These are phyloP conservation scores for Erythrocercus mccallii DNA, from an alignment of 2,113 vertebrate genomes.

Conservation along the genomic window DNA sequence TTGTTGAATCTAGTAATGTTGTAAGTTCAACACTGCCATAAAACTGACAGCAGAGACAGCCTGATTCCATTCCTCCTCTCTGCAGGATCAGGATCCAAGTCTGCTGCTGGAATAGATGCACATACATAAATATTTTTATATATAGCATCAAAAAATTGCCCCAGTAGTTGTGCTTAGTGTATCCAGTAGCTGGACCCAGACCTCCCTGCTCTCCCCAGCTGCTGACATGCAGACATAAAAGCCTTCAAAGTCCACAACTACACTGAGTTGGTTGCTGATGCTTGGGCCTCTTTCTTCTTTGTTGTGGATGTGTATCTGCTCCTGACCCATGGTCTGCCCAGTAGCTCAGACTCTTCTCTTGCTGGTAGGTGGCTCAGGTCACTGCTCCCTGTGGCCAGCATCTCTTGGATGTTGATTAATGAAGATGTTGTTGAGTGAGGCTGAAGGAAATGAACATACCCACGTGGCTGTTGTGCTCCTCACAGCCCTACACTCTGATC, in stretches of 20 bases:
- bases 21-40: background rate
- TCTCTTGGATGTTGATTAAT: background rate
- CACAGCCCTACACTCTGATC: background rate
- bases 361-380: background rate
- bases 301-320: accelerated
- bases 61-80: background rate
- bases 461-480: background rate
- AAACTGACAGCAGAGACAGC: background rate
- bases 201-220: background rate
- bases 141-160: background rate
- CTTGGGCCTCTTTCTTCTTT: background rate
- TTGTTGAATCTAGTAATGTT: background rate
- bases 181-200: background rate
- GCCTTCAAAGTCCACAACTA: background rate
- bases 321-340: background rate
- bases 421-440: background rate
- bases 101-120: background rate
- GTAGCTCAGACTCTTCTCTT: background rate
- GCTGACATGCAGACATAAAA: background rate
- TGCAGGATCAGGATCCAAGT: background rate
- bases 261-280: accelerated
- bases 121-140: background rate
- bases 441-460: background rate
- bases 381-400: background rate
- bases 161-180: background rate